Evolutionary conservation across 2,113 vertebrate species (phyloP).

Genomic region (Seriola dumerili): DNA sequence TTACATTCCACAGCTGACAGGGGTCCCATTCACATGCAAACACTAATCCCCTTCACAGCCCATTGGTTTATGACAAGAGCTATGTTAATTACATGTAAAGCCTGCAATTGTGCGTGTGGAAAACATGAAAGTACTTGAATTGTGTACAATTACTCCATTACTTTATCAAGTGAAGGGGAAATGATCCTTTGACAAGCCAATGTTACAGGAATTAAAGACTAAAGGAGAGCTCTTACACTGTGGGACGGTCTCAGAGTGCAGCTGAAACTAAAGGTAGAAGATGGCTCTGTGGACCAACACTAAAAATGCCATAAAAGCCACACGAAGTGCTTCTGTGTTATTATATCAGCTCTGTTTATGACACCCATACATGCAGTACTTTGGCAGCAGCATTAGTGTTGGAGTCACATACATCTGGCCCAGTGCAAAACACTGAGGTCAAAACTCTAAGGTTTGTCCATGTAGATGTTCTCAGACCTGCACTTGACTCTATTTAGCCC

Average conservation of each 20-base stretch:
- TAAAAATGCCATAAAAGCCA: constrained; percentile 1
- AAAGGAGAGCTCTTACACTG: background rate
- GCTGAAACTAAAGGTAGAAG: background rate
- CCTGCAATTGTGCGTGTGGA: constrained; percentile 65
- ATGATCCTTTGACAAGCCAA: constrained; percentile 48
- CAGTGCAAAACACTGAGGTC: too few relatives aligned
- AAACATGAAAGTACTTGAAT: constrained; percentile 65
- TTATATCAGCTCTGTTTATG: background rate
- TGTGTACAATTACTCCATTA: constrained; percentile 60
- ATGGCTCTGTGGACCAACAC: background rate
- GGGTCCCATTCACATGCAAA: constrained; percentile 75
- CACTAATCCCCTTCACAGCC: constrained; percentile 74
- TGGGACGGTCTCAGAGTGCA: constrained; percentile 12
- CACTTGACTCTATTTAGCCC: constrained; percentile 12
- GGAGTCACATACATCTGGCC: too few relatives aligned
- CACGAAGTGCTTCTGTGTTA: background rate
- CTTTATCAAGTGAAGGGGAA: constrained; percentile 51
- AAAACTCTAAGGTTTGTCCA: background rate
- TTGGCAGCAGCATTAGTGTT: background rate
- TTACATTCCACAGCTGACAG: constrained; percentile 74
- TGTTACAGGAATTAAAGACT: constrained; percentile 38
- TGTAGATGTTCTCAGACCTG: constrained; percentile 19
- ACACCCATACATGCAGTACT: background rate
- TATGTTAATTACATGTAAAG: constrained; percentile 77
- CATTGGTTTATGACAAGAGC: constrained; percentile 73